Evolutionary conservation across 2,888 invertebrate genomes (phyloP), one percentile per base, ranked within the genome.

Genomic region (Eledona agricola): DNA sequence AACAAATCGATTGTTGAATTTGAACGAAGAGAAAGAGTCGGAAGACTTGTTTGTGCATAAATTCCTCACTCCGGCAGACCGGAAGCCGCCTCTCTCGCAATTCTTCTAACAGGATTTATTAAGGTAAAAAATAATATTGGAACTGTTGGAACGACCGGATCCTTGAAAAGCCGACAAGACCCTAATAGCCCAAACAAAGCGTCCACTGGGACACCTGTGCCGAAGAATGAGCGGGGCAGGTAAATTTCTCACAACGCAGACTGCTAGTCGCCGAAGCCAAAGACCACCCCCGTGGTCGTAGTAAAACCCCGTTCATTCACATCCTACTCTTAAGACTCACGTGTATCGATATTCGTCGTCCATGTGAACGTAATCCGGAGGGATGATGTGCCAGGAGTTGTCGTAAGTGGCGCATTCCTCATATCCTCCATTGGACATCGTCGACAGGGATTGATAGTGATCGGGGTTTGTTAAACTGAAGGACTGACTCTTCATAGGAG

Each of bases 341-440:
- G 82, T 79, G 69, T 83, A 83, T 25, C 86, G 80, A 72, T 87
- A 88, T 67, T 88, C 88, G 37, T 88, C 88, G 28, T 87, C 88
- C 76, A 81, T 72, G 56, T 78, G 80, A 23, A 83, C 82, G 72
- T 88, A 88, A 74, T 88, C 88, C 67, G 86, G 84, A 4, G 87
- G 87, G 61, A 86, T 83, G 61, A 85, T 81, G 51, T 86, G 81
- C 87, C 87, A 88, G 67, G 82, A 81, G 64, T 81, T 81, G 66
- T 88, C 88, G 69, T 82, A 83, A 4, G 67, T 52, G 3, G 63
- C 31, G 66, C 83, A 85, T 49, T 82, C 82, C 55, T 81, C 81
- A 64, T 85, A 86, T 29, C 72, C 72, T 66, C 81, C 83, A 42
- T 77, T 80, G 75, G 82, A 81, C 83, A 83, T 83, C 38, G 25